Conservation (phyloP, 2,797 vertebrate genomes). For the Tachyglossus aculeatus region DNA sequence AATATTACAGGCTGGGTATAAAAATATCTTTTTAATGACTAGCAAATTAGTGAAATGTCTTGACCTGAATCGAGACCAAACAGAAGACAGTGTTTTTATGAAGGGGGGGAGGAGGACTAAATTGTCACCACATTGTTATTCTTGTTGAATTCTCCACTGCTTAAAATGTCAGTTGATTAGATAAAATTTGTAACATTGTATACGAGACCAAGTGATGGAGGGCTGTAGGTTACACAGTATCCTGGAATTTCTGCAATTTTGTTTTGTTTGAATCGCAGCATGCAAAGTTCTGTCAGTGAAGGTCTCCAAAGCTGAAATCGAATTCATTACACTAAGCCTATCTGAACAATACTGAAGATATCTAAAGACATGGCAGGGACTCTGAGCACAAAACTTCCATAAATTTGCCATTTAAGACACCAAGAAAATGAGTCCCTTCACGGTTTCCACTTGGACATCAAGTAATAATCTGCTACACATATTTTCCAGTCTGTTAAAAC, state of each 20-base stretch:
- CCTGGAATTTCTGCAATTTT: constrained; percentile 62
- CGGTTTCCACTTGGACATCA: constrained; percentile 49
- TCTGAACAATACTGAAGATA: constrained; percentile 35
- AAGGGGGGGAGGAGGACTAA: constrained; percentile 65
- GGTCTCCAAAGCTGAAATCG: constrained; percentile 44
- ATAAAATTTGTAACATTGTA: constrained; percentile 66
- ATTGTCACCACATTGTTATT: constrained; percentile 79
- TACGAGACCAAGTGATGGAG: constrained; percentile 63
- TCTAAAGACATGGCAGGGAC: constrained; percentile 56
- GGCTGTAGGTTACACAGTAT: constrained; percentile 41
- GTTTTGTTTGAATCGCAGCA: constrained; percentile 60
- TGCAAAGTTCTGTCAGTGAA: constrained; percentile 20
- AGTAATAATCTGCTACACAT: constrained; percentile 45
- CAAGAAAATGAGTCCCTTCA: constrained; percentile 22
- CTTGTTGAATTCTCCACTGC: constrained; percentile 72
- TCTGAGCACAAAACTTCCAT: constrained; percentile 23
- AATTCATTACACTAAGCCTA: constrained; percentile 49
- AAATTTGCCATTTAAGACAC: constrained; percentile 41
- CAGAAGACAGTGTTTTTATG: constrained; percentile 79
- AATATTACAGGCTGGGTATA: constrained; percentile 86
- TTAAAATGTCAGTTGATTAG: constrained; percentile 74
- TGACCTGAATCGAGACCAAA: constrained; percentile 85
- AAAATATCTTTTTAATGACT: constrained; percentile 91
- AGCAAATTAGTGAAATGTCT: constrained; percentile 85
- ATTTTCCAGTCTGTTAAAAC: constrained; percentile 58